A percentile compares a stretch with the other conserved stretches of the same genome.
phyloP scores from a whole-genome alignment of 2,797 vertebrate genomes.

The Phalloptychus januarius region DNA sequence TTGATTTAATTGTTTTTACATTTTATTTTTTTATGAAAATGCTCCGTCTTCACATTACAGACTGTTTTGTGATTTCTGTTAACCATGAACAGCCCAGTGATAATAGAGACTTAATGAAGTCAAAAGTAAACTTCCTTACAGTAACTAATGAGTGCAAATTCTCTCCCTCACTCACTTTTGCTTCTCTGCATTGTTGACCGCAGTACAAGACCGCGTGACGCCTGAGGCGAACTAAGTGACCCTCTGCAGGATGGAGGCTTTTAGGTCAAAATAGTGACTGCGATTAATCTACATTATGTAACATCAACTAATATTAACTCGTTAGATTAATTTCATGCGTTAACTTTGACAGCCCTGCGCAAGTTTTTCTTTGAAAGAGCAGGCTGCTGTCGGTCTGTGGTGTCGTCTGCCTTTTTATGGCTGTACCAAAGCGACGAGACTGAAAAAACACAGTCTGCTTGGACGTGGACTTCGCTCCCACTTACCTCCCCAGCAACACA shows the following conservation, averaged over 20 bases:
- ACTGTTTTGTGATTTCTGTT: not conserved
- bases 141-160: not conserved
- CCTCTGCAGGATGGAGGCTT: no score
- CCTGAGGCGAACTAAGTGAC: no score
- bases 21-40: no score
- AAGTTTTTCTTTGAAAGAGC: not conserved
- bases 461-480: conserved; percentile 68
- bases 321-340: not conserved
- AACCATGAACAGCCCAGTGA: not conserved
- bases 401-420: conserved; percentile 18
- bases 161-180: no score
- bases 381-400: not conserved
- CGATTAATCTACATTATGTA: not conserved
- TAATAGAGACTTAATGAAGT: not conserved
- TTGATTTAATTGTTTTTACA: no score
- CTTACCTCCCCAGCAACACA: conserved; percentile 44
- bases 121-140: not conserved
- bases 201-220: no score
- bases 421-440: conserved; percentile 52
- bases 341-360: no score
- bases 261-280: no score
- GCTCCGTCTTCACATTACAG: no score
- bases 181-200: no score
- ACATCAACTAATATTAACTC: no score
- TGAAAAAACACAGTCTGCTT: conserved; percentile 41